phyloP scores from a whole-genome alignment of 2,888 invertebrate genomes.

The Drosophila paranaensis region DNA sequence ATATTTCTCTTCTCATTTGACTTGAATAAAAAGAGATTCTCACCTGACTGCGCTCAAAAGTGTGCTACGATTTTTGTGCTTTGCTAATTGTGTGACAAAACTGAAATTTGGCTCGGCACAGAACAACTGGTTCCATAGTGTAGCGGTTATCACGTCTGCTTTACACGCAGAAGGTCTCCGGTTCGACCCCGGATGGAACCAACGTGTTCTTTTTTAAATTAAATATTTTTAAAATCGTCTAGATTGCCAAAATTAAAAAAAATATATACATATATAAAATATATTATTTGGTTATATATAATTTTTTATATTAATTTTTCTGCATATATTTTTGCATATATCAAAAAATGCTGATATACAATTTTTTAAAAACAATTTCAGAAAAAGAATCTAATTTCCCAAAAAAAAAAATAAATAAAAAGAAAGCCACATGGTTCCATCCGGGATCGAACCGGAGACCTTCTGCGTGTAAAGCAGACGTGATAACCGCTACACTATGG shows the following conservation, averaged over 20 bases:
- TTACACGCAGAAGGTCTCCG: conserved; percentile 86
- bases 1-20: not conserved
- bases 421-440: conserved; percentile 82
- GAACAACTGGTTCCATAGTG: conserved; percentile 83
- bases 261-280: not conserved
- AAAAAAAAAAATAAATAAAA: not conserved
- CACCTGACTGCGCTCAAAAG: not conserved
- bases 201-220: not conserved
- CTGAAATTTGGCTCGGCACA: conserved; percentile 22
- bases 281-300: not conserved
- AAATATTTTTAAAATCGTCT: not conserved
- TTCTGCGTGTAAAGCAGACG: conserved; percentile 86
- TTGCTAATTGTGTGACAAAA: conserved; percentile 36
- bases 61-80: conserved; percentile 1
- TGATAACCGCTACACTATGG: conserved; percentile 86
- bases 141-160: conserved; percentile 86
- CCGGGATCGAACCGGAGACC: conserved; percentile 85
- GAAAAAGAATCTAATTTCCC: not conserved
- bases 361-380: not conserved
- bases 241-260: not conserved
- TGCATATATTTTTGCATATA: not conserved
- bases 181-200: conserved; percentile 81
- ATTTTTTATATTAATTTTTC: not conserved
- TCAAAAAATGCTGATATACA: not conserved
- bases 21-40: not conserved